Conservation (phyloP, 2,113 vertebrate genomes). For the Crotalus viridis region DNA sequence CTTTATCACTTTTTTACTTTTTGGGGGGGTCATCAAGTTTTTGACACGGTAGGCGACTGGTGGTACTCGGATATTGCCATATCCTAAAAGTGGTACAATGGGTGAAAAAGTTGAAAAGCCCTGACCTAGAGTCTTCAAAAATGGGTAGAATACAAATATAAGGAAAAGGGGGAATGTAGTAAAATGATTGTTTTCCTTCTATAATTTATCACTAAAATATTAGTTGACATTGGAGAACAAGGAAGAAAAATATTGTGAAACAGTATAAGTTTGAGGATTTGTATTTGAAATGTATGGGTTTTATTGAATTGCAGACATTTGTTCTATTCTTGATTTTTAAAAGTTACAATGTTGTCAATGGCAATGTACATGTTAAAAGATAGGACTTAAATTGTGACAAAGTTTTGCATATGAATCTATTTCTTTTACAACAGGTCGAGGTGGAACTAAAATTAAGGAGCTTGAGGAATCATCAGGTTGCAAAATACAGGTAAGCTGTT, state of each 20-base stretch:
- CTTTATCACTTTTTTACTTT: no score
- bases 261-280: background rate
- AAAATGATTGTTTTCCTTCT: background rate
- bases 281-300: background rate
- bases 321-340: background rate
- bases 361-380: background rate
- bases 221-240: background rate
- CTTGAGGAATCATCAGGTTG: constrained; percentile 82
- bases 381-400: background rate
- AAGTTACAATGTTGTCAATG: background rate
- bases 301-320: background rate
- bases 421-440: constrained; percentile 76
- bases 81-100: no score
- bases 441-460: constrained; percentile 86
- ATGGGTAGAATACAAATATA: background rate
- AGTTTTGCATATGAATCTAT: background rate
- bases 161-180: background rate
- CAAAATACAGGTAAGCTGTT: constrained; percentile 81
- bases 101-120: no score
- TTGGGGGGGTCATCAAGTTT: no score
- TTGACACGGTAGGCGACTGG: no score
- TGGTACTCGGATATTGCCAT: no score
- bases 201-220: background rate
- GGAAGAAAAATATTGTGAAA: background rate
- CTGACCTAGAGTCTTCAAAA: background rate